Base-by-base conservation (phyloP, 2,113 vertebrate species). In the Alces alces region DNA sequence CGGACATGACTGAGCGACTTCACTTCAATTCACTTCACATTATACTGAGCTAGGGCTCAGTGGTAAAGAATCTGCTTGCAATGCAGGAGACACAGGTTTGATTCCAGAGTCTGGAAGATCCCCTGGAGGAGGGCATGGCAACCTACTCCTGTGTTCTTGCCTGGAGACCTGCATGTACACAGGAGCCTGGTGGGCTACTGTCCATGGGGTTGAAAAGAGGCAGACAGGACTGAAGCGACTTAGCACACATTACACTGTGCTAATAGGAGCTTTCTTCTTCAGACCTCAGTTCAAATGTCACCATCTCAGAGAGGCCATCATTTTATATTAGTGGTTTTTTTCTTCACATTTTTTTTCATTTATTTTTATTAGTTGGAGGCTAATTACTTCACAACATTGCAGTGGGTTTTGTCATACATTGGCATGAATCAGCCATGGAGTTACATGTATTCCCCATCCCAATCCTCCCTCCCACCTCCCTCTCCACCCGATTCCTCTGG, bases 261-360 rank as follows among this genome's bases (percentile, higher is more conserved):
- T 93, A 66, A 84, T 45, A 58, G 30, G 39, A 66, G 9, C 21
- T 54, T 96, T 57, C 39, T 88, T 57, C 64, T 66, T 50, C 64
- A 86, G 84, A 96, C 21, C 33, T 84, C 39, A 78, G n/a, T 30
- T 86, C 88, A 90, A 50, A 57, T 52, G 60, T 61, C 47, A 55
- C n/a, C 55, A 94, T 85, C 54, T 94, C 76, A 87, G 90, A 78
- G 36, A 85, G 16, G 16, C 19, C 13, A 47, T 64, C 28, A 36
- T 95, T 84, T 60, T 83, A 86, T 47, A 85, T 27, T 27, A 25
- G 52, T 43, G 80, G 66, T 89, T 96, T 88, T 66, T 91, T 82
- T 86, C 79, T 86, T 96, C 17, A 25, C 33, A 90, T 73, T 96
- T 78, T 86, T 54, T 86, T 93, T 86, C 79, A n/a, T n/a, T n/a